Base-by-base conservation (phyloP, 2,797 vertebrate genomes). In the Brachyrhaphis roseni region DNA sequence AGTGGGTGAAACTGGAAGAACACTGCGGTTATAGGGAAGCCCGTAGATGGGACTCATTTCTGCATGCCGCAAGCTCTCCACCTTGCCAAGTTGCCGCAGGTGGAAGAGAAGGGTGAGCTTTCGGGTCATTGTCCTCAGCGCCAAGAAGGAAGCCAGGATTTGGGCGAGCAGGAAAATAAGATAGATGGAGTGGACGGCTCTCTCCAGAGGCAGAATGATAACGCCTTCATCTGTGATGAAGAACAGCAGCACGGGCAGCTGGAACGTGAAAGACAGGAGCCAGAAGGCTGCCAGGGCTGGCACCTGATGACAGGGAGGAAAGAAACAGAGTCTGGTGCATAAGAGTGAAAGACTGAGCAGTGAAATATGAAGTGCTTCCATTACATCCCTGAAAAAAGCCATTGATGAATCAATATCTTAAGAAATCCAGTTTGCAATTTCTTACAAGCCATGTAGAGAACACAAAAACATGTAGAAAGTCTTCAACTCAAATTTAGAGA, bases 211-310 rank as follows among this genome's bases (percentile, higher is more conserved):
- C 59, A 97, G 88, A 80, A 94, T 93, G 81, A 97, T 28, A 74
- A 93, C 84, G 15, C 91, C 94, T 77, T 95, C 87, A 73, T 98
- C 97, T 0, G 76, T 96, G 89, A 97, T 88, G 86, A 98, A 95
- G 91, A 98, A 98, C n/a, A 98, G 95, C 81, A 98, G 86, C 41
- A 97, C 89, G 0, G 97, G 97, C 81, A 97, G 93, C 94, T 97
- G 97, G 87, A 97, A 96, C 75, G 96, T 88, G 79, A 97, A 92
- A 72, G 97, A 97, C 84, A 98, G 93, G 45, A 98, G 93, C 91
- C 97, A 96, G 93, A 97, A 98, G 43, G 95, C 96, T 0, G 97
- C 96, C 71, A 98, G 92, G 83, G 97, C 96, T 0, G 97, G 97
- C 53, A 97, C 96, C 97, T 98, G 93, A 85, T 85, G 79, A 89